Base-by-base conservation (phyloP, 1,140 invertebrate genomes). In the Drosophila teissieri region DNA sequence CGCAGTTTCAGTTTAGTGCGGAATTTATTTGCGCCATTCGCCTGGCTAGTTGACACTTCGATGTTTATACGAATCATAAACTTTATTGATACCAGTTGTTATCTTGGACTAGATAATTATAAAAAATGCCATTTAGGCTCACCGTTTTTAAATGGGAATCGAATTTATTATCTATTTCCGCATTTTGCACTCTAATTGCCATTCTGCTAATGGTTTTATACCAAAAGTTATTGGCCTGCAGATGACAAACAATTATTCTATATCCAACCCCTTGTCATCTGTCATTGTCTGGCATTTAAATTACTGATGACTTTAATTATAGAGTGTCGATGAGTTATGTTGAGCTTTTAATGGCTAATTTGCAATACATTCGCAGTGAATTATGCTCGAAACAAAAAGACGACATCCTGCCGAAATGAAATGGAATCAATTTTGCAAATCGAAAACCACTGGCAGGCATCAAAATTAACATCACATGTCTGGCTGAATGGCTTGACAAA, bases 381-480 rank as follows among this genome's bases (percentile, higher is more conserved):
- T 68, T 70, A 60, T 55, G 51, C 22, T n/a, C 12, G 5, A 42
- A 46, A 36, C 54, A 76, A 76, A 68, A 57, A 14, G 31, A n/a
- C n/a, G 11, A n/a, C 37, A 27, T 5, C 12, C 15, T 31, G 19
- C 42, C 10, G 11, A 12, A 56, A 7, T 24, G 39, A 49, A 51
- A 77, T 77, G 17, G 58, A 77, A 69, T 77, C 63, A 69, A 77
- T 62, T 76, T 69, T 53, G 60, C 42, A 51, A 65, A 74, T 57
- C 52, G 68, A 75, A 75, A 64, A 55, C 61, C 73, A 61, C 56
- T 60, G 46, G 34, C 53, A 57, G 46, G 48, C 52, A 45, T 5
- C 27, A 19, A 19, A 19, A 19, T 19, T 2, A 44, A 40, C 54
- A 60, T 49, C 44, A 60, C 49, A 61, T 76, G 56, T 77, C 73